Conservation (phyloP, 2,797 vertebrate species). For the Botia almorhae region DNA sequence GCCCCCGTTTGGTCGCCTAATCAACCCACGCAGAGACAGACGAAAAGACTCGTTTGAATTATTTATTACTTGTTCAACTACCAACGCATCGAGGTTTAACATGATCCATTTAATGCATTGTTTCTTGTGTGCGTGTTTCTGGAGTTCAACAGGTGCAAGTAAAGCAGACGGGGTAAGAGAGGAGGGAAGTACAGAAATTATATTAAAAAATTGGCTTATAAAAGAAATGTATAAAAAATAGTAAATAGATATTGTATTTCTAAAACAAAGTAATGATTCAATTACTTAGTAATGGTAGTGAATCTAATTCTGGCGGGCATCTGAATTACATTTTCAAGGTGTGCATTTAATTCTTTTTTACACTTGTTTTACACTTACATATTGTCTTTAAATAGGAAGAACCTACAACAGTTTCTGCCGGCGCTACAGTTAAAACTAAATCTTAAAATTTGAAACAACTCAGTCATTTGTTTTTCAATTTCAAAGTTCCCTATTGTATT, state of each 20-base stretch:
- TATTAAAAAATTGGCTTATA: too few species aligned
- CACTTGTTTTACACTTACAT: too few species aligned
- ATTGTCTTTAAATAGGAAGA: too few species aligned
- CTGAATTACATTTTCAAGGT: too few species aligned
- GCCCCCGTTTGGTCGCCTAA: background rate
- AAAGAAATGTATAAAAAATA: too few species aligned
- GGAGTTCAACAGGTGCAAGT: conserved; percentile 36
- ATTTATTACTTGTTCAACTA: background rate
- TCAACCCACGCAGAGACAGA: background rate
- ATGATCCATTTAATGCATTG: background rate
- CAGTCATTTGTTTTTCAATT: background rate
- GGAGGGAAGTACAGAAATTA: background rate
- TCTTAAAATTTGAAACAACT: background rate
- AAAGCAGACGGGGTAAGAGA: background rate
- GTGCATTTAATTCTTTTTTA: too few species aligned
- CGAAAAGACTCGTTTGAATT: background rate
- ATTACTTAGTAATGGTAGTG: too few species aligned
- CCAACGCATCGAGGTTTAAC: background rate
- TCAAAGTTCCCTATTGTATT: too few species aligned
- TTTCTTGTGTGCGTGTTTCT: background rate
- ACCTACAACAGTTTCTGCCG: background rate
- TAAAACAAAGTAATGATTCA: too few species aligned
- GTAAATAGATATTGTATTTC: too few species aligned
- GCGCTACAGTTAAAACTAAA: background rate
- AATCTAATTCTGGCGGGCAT: too few species aligned